phyloP scores from a whole-genome alignment of 2,113 vertebrate genomes.

The Erpornis zantholeuca region DNA sequence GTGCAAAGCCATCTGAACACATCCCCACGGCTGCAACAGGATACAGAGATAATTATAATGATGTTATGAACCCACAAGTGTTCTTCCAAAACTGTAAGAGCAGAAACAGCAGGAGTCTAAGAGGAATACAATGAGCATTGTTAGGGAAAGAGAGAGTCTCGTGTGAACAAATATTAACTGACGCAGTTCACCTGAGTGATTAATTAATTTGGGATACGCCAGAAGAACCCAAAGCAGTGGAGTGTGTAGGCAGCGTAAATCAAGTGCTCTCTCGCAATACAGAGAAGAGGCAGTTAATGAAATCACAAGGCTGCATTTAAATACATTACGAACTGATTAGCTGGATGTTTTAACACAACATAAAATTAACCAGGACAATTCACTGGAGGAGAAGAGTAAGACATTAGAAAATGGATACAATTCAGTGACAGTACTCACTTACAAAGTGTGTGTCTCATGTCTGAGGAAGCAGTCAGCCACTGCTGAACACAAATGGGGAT shows the following conservation, averaged over 20 bases:
- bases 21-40: background rate
- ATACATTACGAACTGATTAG: background rate
- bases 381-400: background rate
- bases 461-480: background rate
- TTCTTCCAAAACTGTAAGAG: background rate
- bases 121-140: background rate
- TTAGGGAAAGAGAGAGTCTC: background rate
- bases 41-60: background rate
- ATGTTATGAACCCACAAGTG: background rate
- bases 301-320: background rate
- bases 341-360: background rate
- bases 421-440: background rate
- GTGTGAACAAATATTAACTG: background rate
- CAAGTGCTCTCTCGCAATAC: background rate
- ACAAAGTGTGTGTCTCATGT: accelerated
- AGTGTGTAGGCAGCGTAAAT: background rate
- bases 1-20: background rate
- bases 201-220: background rate
- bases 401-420: background rate
- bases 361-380: background rate
- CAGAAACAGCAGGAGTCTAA: background rate
- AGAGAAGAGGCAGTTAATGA: background rate
- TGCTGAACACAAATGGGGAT: background rate
- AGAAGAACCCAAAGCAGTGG: background rate
- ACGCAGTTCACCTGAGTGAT: background rate